These are phyloP conservation scores for Hycleus cichorii DNA, from an alignment of 1,140 invertebrate genomes.

Conservation along the genomic window DNA sequence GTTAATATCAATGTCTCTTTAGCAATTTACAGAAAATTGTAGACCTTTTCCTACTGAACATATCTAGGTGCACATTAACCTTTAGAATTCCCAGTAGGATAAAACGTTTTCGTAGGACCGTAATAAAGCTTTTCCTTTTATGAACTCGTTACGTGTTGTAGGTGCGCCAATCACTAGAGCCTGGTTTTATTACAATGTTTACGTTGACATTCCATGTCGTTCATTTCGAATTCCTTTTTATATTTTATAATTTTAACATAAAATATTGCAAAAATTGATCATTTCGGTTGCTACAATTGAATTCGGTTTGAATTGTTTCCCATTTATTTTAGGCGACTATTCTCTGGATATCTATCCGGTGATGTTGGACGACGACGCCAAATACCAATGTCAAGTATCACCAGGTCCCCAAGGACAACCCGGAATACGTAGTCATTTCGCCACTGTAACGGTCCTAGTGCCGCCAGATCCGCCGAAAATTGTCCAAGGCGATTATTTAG, in stretches of 20 bases:
- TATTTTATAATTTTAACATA: background rate
- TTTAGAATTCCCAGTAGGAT: slow-evolving; percentile 31
- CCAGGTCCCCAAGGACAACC: slow-evolving; percentile 62
- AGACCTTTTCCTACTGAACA: slow-evolving; percentile 25
- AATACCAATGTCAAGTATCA: slow-evolving; percentile 83
- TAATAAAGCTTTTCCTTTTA: slow-evolving; percentile 36
- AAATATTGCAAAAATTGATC: background rate
- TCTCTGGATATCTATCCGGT: slow-evolving; percentile 81
- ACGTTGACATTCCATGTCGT: background rate
- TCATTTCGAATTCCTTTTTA: background rate
- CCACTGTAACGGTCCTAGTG: slow-evolving; percentile 77
- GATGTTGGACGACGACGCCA: slow-evolving; percentile 82
- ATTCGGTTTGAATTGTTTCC: background rate
- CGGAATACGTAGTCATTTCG: slow-evolving; percentile 74
- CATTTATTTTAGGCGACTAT: slow-evolving; percentile 66
- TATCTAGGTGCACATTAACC: slow-evolving; percentile 33
- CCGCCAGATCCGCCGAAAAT: slow-evolving; percentile 85
- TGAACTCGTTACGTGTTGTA: slow-evolving; percentile 33
- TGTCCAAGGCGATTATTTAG: slow-evolving; percentile 69
- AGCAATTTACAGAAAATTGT: slow-evolving; percentile 33
- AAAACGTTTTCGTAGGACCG: slow-evolving; percentile 31
- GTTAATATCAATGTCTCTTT: slow-evolving; percentile 32
- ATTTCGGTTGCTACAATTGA: background rate
- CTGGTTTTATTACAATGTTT: slow-evolving; percentile 15
- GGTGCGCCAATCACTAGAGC: slow-evolving; percentile 26